Conservation (phyloP, 1,140 invertebrate species). For the Drosophila sechellia region DNA sequence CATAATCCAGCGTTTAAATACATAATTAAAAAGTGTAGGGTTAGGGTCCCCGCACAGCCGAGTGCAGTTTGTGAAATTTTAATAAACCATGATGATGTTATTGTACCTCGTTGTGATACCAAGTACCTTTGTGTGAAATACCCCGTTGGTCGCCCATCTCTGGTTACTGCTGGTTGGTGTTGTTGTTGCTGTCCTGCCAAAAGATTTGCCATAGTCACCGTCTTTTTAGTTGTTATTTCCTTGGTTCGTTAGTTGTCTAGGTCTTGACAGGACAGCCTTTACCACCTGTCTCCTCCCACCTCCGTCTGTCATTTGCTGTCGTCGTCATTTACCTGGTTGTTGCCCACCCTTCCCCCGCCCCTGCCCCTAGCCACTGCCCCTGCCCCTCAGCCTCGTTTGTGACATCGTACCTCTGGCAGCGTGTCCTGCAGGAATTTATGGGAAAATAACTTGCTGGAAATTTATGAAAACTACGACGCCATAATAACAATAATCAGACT, state of each 20-base stretch:
- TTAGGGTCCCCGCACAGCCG: too few species aligned
- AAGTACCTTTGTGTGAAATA: background rate
- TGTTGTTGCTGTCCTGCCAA: slow-evolving; percentile 46
- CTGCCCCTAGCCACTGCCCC: background rate
- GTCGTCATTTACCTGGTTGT: slow-evolving; percentile 33
- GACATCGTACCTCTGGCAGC: slow-evolving; percentile 10
- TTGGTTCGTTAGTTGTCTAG: slow-evolving; percentile 66
- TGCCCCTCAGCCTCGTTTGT: background rate
- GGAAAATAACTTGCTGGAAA: slow-evolving; percentile 80
- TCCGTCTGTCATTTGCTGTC: slow-evolving; percentile 39
- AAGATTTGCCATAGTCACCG: slow-evolving; percentile 67
- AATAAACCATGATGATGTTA: too few species aligned
- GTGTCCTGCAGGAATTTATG: slow-evolving; percentile 67
- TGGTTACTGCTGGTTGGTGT: slow-evolving; percentile 17
- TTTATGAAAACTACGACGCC: slow-evolving; percentile 82
- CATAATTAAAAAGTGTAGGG: too few species aligned
- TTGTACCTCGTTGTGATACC: too few species aligned
- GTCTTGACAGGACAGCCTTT: slow-evolving; percentile 63
- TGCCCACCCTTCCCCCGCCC: background rate
- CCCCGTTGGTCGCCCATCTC: slow-evolving; percentile 1
- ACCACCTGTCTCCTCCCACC: background rate
- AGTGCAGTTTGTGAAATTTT: too few species aligned
- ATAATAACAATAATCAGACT: slow-evolving; percentile 83
- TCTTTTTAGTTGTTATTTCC: slow-evolving; percentile 63
- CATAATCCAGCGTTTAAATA: too few species aligned